phyloP scores from a whole-genome alignment of 2,888 invertebrate genomes.

The Phyllotreta cruciferae region DNA sequence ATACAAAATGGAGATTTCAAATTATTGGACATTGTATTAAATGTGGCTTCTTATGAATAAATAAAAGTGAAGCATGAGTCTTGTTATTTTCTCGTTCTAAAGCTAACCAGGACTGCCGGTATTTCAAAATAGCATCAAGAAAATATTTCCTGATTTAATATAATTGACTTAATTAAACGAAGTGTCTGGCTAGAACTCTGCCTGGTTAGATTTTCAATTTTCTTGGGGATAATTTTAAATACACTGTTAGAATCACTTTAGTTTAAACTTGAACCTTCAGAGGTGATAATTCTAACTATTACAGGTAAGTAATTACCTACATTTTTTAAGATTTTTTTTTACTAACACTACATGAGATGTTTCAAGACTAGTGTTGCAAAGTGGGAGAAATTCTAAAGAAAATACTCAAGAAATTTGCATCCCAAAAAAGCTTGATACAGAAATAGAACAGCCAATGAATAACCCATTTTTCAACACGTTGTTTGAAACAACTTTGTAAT shows the following conservation, averaged over 20 bases:
- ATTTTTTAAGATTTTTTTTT: background rate
- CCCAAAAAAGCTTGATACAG: too few relatives aligned
- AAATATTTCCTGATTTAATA: background rate
- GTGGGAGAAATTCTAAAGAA: too few relatives aligned
- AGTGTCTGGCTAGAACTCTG: background rate
- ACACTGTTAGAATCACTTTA: constrained; percentile 10
- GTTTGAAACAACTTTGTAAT: constrained; percentile 1
- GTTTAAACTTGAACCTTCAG: constrained; percentile 7
- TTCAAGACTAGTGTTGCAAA: too few relatives aligned
- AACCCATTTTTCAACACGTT: background rate
- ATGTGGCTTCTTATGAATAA: constrained; percentile 28
- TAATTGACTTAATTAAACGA: background rate
- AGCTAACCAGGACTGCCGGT: constrained; percentile 4
- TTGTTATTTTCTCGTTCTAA: constrained; percentile 13
- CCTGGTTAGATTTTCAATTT: constrained; percentile 9
- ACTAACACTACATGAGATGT: too few relatives aligned
- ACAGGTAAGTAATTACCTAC: constrained; percentile 5
- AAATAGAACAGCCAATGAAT: too few relatives aligned
- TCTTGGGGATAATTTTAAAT: background rate
- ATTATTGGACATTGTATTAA: constrained; percentile 27
- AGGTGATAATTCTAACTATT: constrained; percentile 1
- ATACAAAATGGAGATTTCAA: constrained; percentile 13
- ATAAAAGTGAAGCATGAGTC: constrained; percentile 22
- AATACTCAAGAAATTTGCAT: too few relatives aligned
- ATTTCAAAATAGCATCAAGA: constrained; percentile 19